Evolutionary conservation across 2,888 invertebrate species (phyloP).

Genomic region (Leptopterna dolabrata): DNA sequence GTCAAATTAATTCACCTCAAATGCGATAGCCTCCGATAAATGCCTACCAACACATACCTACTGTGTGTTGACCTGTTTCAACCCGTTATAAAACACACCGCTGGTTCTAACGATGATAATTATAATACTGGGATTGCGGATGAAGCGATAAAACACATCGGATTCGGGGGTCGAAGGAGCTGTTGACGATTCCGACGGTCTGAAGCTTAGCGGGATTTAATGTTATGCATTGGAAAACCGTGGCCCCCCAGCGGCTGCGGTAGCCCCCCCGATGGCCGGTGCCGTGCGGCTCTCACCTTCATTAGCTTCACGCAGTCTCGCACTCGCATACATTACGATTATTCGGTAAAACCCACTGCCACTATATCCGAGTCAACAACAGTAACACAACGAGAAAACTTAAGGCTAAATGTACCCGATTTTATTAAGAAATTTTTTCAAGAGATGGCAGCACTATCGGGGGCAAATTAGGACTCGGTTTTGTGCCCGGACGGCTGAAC

Average conservation of each 20-base stretch:
- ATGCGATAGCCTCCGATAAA: too few species aligned
- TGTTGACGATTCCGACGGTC: background rate
- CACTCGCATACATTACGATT: background rate
- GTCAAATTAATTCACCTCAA: too few species aligned
- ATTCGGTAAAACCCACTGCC: background rate
- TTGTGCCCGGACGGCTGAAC: too few species aligned
- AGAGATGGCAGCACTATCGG: too few species aligned
- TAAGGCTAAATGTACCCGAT: too few species aligned
- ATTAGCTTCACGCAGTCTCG: background rate
- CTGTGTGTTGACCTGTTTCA: too few species aligned
- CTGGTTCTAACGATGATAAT: too few species aligned
- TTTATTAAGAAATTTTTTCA: too few species aligned
- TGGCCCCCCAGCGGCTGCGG: background rate
- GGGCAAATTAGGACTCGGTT: too few species aligned
- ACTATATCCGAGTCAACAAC: background rate
- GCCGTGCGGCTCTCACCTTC: background rate
- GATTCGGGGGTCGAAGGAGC: background rate
- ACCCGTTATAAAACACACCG: too few species aligned
- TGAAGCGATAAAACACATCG: background rate
- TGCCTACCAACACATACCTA: too few species aligned
- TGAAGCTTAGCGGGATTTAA: background rate
- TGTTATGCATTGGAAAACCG: background rate
- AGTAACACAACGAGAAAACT: too few species aligned
- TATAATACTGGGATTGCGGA: background rate
- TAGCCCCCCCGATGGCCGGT: background rate